Evolutionary conservation across 2,888 invertebrate species (phyloP).

Genomic region (Watsonalla binaria): DNA sequence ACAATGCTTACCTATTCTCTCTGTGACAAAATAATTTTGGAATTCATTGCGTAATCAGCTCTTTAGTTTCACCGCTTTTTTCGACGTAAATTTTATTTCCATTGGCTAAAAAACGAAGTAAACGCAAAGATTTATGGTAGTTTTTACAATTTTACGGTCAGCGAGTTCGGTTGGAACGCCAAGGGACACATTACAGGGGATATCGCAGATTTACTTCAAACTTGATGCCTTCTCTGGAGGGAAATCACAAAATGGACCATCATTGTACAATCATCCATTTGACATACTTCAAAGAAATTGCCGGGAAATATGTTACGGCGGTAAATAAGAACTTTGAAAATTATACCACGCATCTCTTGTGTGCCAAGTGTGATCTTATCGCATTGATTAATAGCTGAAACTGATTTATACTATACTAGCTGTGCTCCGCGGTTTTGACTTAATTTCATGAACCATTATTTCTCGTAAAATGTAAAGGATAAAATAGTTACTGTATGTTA

Average conservation of each 20-base stretch:
- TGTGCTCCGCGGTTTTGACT: no score
- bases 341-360: no score
- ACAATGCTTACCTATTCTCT: no score
- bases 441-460: no score
- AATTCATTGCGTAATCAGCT: neutral
- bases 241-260: constrained; percentile 65
- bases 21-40: no score
- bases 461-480: no score
- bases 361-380: no score
- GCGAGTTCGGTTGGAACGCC: constrained; percentile 61
- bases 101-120: constrained; percentile 31
- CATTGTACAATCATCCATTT: constrained; percentile 53
- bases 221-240: constrained; percentile 68
- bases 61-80: constrained; percentile 6
- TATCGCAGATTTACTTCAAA: constrained; percentile 74
- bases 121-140: constrained; percentile 69
- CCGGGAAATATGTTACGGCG: neutral
- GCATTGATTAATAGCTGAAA: no score
- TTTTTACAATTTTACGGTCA: constrained; percentile 78
- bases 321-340: neutral
- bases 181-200: constrained; percentile 69
- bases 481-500: no score
- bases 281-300: constrained; percentile 34
- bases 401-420: no score
- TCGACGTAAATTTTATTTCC: constrained; percentile 15